phyloP scores from a whole-genome alignment of 2,888 invertebrate genomes.

The Oxyscelio sp. region DNA sequence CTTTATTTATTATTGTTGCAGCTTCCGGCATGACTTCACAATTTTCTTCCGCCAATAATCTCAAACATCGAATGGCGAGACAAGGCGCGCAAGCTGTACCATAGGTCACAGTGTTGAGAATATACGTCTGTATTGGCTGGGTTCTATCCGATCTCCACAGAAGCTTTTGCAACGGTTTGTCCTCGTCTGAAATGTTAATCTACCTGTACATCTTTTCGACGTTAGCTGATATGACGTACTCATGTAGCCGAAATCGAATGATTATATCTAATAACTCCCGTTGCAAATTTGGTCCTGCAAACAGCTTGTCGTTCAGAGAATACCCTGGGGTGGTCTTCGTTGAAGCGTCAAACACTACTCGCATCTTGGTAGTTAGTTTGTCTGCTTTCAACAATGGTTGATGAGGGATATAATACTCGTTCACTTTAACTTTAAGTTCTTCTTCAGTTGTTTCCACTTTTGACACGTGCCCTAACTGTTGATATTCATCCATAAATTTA shows the following conservation, averaged over 20 bases:
- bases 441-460: not conserved
- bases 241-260: not conserved
- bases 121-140: constrained; percentile 1
- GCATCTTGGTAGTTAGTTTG: constrained; percentile 1
- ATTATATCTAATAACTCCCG: not conserved
- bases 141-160: constrained; percentile 2
- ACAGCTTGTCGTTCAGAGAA: constrained; percentile 23
- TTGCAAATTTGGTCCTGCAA: constrained; percentile 5
- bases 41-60: not conserved
- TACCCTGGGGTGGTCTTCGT: not conserved
- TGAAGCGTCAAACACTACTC: not conserved
- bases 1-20: not conserved
- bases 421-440: not conserved
- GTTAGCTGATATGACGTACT: constrained; percentile 22
- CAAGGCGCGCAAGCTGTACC: constrained; percentile 10
- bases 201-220: constrained; percentile 6
- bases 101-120: constrained; percentile 18
- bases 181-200: not conserved
- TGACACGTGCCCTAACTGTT: constrained; percentile 50
- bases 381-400: constrained; percentile 12
- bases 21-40: not conserved
- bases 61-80: constrained; percentile 13
- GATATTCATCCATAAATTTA: constrained; percentile 61
- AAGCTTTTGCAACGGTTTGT: constrained; percentile 1
- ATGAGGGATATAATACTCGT: constrained; percentile 28